Evolutionary conservation across 2,797 vertebrate species (phyloP).

Genomic region (Moxostoma hubbsi): DNA sequence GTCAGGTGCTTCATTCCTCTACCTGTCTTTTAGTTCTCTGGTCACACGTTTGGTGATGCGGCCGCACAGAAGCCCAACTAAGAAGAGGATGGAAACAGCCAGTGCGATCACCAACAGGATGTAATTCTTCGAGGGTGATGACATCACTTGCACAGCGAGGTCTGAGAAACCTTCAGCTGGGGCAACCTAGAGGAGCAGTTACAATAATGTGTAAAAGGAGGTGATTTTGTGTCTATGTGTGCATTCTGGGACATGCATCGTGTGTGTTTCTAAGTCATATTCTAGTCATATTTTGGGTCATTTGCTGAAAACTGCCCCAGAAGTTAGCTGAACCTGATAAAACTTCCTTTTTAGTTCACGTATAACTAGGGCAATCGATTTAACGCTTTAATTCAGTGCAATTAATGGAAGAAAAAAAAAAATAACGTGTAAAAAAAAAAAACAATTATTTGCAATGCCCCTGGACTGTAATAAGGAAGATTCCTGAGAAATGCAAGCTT

Average conservation of each 20-base stretch:
- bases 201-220: neutral
- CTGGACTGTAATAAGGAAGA: no score
- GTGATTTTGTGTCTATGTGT: no score
- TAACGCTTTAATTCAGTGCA: no score
- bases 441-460: no score
- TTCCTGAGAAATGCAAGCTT: no score
- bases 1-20: constrained; percentile 73
- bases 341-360: no score
- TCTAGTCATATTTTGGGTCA: neutral
- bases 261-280: neutral
- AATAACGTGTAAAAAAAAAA: no score
- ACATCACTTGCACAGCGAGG: constrained; percentile 95
- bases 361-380: no score
- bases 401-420: no score
- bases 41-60: constrained; percentile 95
- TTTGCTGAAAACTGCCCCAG: constrained; percentile 58
- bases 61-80: constrained; percentile 92
- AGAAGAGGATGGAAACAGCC: constrained; percentile 88
- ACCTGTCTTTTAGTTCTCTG: constrained; percentile 98
- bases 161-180: constrained; percentile 95
- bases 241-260: neutral
- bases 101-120: constrained; percentile 87
- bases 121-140: constrained; percentile 96
- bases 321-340: no score
- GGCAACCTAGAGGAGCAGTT: constrained; percentile 81